Conservation (phyloP, 2,797 vertebrate species). For the Cossypha dichroa region DNA sequence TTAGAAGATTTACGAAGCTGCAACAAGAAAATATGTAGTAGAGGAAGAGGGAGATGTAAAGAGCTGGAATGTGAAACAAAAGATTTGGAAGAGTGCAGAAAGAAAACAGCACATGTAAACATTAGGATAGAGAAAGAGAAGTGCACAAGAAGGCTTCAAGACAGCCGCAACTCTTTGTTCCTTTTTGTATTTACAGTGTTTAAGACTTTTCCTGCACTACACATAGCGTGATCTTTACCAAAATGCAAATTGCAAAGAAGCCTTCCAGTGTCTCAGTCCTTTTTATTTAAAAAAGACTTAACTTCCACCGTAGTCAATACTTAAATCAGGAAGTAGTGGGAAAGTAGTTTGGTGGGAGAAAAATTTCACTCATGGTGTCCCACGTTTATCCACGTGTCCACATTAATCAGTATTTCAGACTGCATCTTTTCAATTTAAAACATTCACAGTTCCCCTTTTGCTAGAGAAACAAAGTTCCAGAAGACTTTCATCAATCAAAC, state of each 20-base stretch:
- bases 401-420: not conserved
- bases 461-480: not conserved
- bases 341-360: not conserved
- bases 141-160: not conserved
- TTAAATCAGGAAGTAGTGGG: not conserved
- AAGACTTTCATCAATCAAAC: not conserved
- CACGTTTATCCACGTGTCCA: not conserved
- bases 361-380: not conserved
- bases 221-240: fast-evolving
- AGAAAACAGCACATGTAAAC: not conserved
- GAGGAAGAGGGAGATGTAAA: not conserved
- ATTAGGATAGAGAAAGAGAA: not conserved
- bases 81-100: not conserved
- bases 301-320: not conserved
- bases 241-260: not conserved
- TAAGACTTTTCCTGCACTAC: not conserved
- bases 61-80: not conserved
- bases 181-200: not conserved
- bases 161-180: not conserved
- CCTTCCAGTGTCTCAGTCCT: not conserved
- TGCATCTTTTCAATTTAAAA: not conserved
- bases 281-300: not conserved
- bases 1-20: not conserved
- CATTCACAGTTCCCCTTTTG: not conserved
- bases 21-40: not conserved